Conservation (phyloP, 2,888 invertebrate genomes). For the Trichopoda pennipes region DNA sequence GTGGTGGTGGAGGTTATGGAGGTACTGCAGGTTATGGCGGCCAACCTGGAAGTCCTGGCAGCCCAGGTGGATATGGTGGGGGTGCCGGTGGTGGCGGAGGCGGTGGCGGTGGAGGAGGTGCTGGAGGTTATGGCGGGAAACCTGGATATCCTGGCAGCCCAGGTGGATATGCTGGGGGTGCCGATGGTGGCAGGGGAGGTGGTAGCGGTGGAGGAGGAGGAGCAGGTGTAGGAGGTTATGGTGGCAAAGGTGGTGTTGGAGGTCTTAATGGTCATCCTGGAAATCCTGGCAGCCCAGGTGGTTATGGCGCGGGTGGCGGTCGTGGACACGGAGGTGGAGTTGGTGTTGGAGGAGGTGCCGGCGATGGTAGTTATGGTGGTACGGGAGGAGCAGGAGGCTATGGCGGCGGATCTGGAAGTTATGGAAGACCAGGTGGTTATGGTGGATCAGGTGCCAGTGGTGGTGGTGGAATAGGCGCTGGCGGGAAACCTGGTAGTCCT, state of each 20-base stretch:
- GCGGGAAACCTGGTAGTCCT: neutral
- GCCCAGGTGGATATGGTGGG: conserved; percentile 27
- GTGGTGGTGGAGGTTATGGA: conserved; percentile 13
- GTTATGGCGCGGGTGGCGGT: neutral
- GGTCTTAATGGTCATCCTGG: neutral
- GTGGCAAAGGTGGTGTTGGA: conserved; percentile 2
- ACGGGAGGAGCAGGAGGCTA: conserved; percentile 30
- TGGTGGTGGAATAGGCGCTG: neutral
- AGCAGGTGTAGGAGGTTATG: neutral
- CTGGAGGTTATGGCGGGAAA: neutral
- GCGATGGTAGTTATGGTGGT: conserved; percentile 4
- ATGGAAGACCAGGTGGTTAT: conserved; percentile 15
- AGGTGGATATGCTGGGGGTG: conserved; percentile 29
- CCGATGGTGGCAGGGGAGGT: neutral
- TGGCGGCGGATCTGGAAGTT: conserved; percentile 8
- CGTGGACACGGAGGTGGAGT: neutral
- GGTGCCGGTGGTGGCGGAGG: neutral
- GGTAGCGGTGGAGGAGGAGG: neutral
- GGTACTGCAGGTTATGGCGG: neutral
- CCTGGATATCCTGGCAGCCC: conserved; percentile 1
- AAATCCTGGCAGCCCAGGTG: conserved; percentile 4
- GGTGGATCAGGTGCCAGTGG: conserved; percentile 15
- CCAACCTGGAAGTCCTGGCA: neutral
- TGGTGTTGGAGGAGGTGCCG: neutral
- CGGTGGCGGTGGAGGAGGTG: neutral